These are phyloP conservation scores for Antheraea yamamai DNA, from an alignment of 2,888 invertebrate species.

Conservation along the genomic window DNA sequence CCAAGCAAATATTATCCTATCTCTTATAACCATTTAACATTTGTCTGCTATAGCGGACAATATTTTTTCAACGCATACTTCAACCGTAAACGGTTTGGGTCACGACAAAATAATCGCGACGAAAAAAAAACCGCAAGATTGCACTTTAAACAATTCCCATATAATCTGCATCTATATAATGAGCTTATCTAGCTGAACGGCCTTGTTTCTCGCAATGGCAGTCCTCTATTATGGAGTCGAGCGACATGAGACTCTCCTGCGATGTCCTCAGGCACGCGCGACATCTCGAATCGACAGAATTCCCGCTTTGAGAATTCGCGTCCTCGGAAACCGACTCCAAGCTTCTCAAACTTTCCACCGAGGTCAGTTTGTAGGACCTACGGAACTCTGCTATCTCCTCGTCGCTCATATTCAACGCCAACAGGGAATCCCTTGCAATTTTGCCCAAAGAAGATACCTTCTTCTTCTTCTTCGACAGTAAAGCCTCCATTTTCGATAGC, in stretches of 20 bases:
- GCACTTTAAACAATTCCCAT: neutral
- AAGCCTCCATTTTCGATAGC: constrained; percentile 58
- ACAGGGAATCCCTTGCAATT: constrained; percentile 71
- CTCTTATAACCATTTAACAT: constrained; percentile 1
- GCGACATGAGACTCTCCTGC: constrained; percentile 74
- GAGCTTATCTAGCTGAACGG: constrained; percentile 56
- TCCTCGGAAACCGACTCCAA: constrained; percentile 76
- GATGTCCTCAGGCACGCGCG: constrained; percentile 66
- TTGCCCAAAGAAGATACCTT: constrained; percentile 73
- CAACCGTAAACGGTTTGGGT: neutral
- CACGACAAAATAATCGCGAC: neutral
- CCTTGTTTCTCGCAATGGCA: constrained; percentile 58
- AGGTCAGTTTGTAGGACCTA: constrained; percentile 69
- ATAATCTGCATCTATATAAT: neutral
- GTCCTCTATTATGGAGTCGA: constrained; percentile 75
- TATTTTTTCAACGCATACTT: neutral
- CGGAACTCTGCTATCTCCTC: constrained; percentile 75
- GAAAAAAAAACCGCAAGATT: neutral
- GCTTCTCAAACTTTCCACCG: constrained; percentile 70
- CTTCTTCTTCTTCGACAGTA: constrained; percentile 65
- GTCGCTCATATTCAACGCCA: constrained; percentile 75
- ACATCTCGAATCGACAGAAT: constrained; percentile 70
- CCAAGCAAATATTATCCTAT: neutral
- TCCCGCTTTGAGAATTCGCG: constrained; percentile 70
- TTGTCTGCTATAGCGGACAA: constrained; percentile 6